Conservation (phyloP, 2,113 vertebrate genomes). For the Phodopus roborovskii region DNA sequence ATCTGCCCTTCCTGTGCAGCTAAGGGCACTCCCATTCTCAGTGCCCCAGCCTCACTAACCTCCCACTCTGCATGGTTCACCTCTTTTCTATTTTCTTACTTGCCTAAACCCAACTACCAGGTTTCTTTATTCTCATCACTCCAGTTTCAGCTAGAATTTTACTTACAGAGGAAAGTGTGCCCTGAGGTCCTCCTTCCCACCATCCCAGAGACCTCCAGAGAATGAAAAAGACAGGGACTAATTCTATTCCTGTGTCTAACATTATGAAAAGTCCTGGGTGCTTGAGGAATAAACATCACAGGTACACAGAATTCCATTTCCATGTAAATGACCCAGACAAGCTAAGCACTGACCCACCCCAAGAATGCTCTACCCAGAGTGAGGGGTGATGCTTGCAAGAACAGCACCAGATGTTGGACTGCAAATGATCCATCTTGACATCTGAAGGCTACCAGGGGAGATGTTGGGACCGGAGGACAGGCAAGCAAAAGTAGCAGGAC, state of each 20-base stretch:
- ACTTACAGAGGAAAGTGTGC: not conserved
- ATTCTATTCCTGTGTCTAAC: not conserved
- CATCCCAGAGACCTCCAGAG: not conserved
- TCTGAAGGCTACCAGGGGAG: conserved; percentile 62
- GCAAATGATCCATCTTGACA: conserved; percentile 46
- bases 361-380: conserved; percentile 38
- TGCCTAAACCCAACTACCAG: not conserved
- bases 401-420: conserved; percentile 61
- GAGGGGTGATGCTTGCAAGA: conserved; percentile 48
- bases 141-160: not conserved
- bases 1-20: not conserved
- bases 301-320: conserved; percentile 51
- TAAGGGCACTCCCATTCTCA: accelerated
- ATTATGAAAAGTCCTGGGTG: conserved; percentile 11
- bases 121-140: not conserved
- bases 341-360: conserved; percentile 44
- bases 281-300: conserved; percentile 15
- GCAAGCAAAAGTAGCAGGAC: conserved; percentile 48
- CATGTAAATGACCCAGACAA: conserved; percentile 45
- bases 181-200: not conserved
- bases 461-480: conserved; percentile 13
- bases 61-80: no score
- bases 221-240: no score
- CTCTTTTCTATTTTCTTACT: accelerated
- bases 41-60: not conserved